Conservation (phyloP, 2,888 invertebrate genomes). For the Timandra comae region DNA sequence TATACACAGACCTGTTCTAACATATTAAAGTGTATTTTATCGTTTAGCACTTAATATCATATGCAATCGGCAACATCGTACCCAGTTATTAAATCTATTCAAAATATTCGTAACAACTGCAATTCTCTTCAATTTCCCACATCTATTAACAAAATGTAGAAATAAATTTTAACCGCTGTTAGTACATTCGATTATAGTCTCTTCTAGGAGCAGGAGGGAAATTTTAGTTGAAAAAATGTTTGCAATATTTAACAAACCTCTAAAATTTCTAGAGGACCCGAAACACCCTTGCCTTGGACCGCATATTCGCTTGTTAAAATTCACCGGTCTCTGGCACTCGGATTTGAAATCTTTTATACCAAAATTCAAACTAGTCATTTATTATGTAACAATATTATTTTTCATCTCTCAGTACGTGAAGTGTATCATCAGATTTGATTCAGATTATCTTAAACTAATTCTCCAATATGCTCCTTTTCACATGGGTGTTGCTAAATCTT, state of each 20-base stretch:
- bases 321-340: constrained; percentile 44
- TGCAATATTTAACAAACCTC: constrained; percentile 12
- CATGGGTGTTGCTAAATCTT: constrained; percentile 42
- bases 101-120: constrained; percentile 35
- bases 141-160: constrained; percentile 23
- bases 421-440: constrained; percentile 31
- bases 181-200: constrained; percentile 9
- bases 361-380: constrained; percentile 33
- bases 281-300: constrained; percentile 45
- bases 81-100: constrained; percentile 36
- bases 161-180: constrained; percentile 3
- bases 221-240: constrained; percentile 14
- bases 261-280: constrained; percentile 34
- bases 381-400: constrained; percentile 34
- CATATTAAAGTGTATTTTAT: no score
- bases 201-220: constrained; percentile 3
- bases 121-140: constrained; percentile 32
- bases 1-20: no score
- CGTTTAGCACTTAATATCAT: constrained; percentile 22
- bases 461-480: constrained; percentile 53
- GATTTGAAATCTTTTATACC: constrained; percentile 20
- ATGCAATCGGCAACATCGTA: constrained; percentile 31
- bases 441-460: constrained; percentile 34
- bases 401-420: constrained; percentile 48
- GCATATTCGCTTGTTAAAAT: constrained; percentile 33